Evolutionary conservation across 2,113 vertebrate species (phyloP).

Genomic region (Balaeniceps rex): DNA sequence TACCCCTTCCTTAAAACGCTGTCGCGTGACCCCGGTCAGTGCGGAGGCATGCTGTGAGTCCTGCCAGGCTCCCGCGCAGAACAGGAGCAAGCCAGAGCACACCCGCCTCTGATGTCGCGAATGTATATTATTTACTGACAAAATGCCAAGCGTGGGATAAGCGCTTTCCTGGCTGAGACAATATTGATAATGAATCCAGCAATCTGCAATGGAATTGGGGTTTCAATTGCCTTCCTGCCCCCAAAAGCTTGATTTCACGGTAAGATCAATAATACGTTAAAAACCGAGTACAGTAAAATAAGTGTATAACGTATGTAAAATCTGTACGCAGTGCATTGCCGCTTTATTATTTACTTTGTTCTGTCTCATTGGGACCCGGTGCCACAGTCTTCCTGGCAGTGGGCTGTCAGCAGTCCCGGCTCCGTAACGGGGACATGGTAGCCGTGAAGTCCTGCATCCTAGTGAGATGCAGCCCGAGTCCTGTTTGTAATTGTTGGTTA

Average conservation of each 20-base stretch:
- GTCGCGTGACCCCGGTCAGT: fast-evolving
- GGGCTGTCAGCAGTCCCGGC: background rate
- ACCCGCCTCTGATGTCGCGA: fast-evolving
- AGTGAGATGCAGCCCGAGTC: background rate
- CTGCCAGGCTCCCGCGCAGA: background rate
- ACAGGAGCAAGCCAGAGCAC: background rate
- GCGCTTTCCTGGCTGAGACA: background rate
- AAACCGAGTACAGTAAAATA: background rate
- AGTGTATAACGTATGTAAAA: background rate
- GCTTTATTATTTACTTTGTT: background rate
- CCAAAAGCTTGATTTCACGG: background rate
- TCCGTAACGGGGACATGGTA: background rate
- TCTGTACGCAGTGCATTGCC: fast-evolving
- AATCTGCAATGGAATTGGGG: background rate
- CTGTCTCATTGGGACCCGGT: background rate
- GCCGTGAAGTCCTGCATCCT: background rate
- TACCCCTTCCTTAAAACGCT: background rate
- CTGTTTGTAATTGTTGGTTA: background rate
- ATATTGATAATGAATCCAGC: background rate
- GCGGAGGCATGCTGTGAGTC: background rate
- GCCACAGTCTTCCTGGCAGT: background rate
- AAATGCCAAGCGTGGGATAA: background rate
- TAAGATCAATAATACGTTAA: background rate
- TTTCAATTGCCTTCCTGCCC: background rate
- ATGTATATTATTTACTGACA: background rate